These are phyloP conservation scores for Sitodiplosis mosellana DNA, from an alignment of 1,140 invertebrate species.

Conservation along the genomic window DNA sequence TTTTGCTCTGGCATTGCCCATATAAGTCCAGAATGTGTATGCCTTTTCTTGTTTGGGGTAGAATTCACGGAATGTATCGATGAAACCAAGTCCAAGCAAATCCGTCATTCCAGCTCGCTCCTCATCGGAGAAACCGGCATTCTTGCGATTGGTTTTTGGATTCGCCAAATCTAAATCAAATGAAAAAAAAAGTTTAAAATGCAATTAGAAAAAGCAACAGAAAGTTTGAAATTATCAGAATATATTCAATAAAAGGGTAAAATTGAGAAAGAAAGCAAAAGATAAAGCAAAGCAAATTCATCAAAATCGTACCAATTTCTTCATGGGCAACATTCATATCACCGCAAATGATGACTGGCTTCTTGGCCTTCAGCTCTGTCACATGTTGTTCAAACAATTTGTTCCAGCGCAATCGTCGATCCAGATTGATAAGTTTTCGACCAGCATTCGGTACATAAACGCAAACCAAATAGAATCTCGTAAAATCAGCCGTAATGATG, in stretches of 20 bases:
- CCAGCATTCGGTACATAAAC: conserved; percentile 58
- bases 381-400: conserved; percentile 57
- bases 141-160: conserved; percentile 83
- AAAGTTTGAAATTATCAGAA: conserved; percentile 6
- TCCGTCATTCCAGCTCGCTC: conserved; percentile 81
- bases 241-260: too few species aligned
- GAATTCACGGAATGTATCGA: conserved; percentile 76
- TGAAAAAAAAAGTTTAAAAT: conserved; percentile 7
- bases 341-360: conserved; percentile 88
- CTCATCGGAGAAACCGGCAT: conserved; percentile 88
- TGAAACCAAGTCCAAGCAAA: conserved; percentile 57
- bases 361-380: conserved; percentile 64
- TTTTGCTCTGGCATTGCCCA: conserved; percentile 39
- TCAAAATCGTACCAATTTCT: conserved; percentile 89
- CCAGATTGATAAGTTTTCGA: conserved; percentile 63
- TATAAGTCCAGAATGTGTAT: conserved; percentile 72
- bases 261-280: too few species aligned
- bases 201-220: background rate
- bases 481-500: conserved; percentile 90
- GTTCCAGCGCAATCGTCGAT: conserved; percentile 85
- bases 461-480: conserved; percentile 72
- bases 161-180: conserved; percentile 65
- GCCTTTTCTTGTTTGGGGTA: conserved; percentile 69
- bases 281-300: too few species aligned
- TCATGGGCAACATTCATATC: conserved; percentile 95